phyloP scores from a whole-genome alignment of 2,888 invertebrate species.

The Plebejus anna region DNA sequence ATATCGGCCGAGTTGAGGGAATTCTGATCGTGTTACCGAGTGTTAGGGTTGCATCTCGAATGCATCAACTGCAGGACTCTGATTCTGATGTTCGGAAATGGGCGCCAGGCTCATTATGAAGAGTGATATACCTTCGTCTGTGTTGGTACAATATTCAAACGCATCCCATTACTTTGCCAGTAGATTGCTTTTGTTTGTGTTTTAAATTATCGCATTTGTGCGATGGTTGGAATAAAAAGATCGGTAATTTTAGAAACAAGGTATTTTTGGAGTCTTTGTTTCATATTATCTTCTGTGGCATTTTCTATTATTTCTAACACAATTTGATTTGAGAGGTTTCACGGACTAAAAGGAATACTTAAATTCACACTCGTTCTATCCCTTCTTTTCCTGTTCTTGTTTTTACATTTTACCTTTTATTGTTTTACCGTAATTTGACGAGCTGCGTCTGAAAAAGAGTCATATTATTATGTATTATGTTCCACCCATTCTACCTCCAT shows the following conservation, averaged over 20 bases:
- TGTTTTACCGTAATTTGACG: background rate
- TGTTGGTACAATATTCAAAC: slow-evolving; percentile 58
- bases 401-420: background rate
- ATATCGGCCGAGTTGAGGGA: slow-evolving; percentile 43
- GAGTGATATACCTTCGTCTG: slow-evolving; percentile 69
- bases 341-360: background rate
- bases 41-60: slow-evolving; percentile 62
- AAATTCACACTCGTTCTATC: background rate
- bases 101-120: slow-evolving; percentile 63
- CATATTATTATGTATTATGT: background rate
- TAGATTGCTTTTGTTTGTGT: slow-evolving; percentile 33
- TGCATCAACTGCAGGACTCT: slow-evolving; percentile 64
- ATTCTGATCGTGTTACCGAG: slow-evolving; percentile 52
- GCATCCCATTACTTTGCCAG: slow-evolving; percentile 36
- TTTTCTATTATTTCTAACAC: background rate
- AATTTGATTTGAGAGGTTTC: background rate
- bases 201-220: slow-evolving; percentile 30
- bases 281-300: background rate
- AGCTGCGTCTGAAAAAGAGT: background rate
- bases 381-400: background rate
- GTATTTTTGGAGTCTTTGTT: background rate
- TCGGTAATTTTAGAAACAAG: background rate
- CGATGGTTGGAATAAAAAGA: background rate
- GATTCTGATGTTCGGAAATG: slow-evolving; percentile 64
- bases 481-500: background rate